phyloP scores from a whole-genome alignment of 2,888 invertebrate species.

The Agrilus cyanescens region DNA sequence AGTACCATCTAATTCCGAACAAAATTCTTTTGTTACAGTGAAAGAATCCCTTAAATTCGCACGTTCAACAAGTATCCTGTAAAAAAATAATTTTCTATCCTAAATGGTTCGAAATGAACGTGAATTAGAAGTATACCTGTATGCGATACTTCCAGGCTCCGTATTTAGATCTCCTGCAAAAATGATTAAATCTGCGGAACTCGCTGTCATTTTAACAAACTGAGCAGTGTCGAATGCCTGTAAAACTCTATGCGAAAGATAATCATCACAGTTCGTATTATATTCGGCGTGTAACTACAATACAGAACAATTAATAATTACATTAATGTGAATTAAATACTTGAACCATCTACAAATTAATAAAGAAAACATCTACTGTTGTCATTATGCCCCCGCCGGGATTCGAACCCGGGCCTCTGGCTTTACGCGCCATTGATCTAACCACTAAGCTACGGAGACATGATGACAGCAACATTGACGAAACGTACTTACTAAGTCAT shows the following conservation, averaged over 20 bases:
- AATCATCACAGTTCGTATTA: constrained; percentile 70
- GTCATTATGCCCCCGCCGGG: too few species aligned
- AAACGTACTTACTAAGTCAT: too few species aligned
- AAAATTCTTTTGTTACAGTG: constrained; percentile 23
- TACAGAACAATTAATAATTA: constrained; percentile 4
- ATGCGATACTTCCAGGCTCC: constrained; percentile 75
- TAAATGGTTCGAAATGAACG: too few species aligned
- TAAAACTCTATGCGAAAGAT: constrained; percentile 80
- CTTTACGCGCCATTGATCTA: too few species aligned
- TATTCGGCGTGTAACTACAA: constrained; percentile 90
- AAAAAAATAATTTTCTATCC: constrained; percentile 9
- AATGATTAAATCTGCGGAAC: constrained; percentile 68
- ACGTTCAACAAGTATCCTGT: constrained; percentile 44
- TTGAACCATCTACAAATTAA: too few species aligned
- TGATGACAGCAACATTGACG: too few species aligned
- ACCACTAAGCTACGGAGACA: too few species aligned
- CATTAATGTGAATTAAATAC: too few species aligned
- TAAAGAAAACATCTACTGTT: too few species aligned
- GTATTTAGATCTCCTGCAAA: constrained; percentile 93
- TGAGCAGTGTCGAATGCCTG: constrained; percentile 94
- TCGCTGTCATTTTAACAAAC: constrained; percentile 77
- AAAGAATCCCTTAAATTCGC: constrained; percentile 44
- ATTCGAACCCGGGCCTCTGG: too few species aligned
- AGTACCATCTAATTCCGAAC: constrained; percentile 47
- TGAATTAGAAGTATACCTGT: too few species aligned